phyloP scores from a whole-genome alignment of 2,888 invertebrate genomes.

The Sinotaia quadrata region DNA sequence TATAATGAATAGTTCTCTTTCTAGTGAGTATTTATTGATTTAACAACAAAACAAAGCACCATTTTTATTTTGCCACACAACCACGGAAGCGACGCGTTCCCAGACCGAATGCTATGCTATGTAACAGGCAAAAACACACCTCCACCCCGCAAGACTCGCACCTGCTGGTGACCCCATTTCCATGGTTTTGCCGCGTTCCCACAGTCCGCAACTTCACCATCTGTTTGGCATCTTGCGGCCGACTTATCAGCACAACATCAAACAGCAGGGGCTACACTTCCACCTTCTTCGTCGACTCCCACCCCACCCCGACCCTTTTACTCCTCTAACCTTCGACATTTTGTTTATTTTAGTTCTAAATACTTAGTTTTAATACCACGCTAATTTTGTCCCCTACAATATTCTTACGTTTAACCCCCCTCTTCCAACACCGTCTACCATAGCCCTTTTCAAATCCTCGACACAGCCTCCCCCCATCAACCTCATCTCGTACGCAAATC shows the following conservation, averaged over 20 bases:
- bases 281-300: neutral
- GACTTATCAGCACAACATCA: constrained; percentile 21
- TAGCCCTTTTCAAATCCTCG: neutral
- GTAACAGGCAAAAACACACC: too few relatives aligned
- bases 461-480: neutral
- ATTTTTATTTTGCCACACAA: too few relatives aligned
- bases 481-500: too few relatives aligned
- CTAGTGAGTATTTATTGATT: too few relatives aligned
- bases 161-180: neutral
- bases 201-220: constrained; percentile 8
- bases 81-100: too few relatives aligned
- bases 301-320: neutral
- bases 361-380: too few relatives aligned
- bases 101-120: too few relatives aligned
- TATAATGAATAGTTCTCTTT: too few relatives aligned
- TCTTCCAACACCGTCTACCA: neutral
- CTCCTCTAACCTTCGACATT: neutral
- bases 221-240: constrained; percentile 23
- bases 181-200: neutral
- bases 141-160: neutral
- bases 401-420: too few relatives aligned
- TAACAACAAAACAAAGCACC: too few relatives aligned
- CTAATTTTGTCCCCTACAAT: too few relatives aligned
- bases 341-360: too few relatives aligned
- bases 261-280: neutral